These are phyloP conservation scores for Hedya salicella DNA, from an alignment of 2,888 invertebrate genomes.

Conservation along the genomic window DNA sequence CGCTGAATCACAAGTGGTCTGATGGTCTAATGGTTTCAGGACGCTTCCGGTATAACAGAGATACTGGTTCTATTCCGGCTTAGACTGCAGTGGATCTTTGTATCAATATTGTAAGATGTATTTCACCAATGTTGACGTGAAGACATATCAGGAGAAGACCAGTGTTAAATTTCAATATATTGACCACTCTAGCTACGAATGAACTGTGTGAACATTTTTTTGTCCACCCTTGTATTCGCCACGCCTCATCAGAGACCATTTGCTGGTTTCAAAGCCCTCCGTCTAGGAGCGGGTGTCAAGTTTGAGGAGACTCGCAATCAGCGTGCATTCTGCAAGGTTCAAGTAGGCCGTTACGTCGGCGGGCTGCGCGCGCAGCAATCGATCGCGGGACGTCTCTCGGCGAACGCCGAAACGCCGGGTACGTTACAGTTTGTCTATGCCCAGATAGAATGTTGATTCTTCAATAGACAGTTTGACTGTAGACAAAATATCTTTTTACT, in stretches of 20 bases:
- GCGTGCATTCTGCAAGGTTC: slow-evolving; percentile 45
- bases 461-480: background rate
- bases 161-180: too few species aligned
- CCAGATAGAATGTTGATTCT: slow-evolving; percentile 27
- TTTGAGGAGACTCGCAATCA: slow-evolving; percentile 23
- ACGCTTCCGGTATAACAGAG: too few species aligned
- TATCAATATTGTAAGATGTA: too few species aligned
- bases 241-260: background rate
- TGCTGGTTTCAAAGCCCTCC: background rate
- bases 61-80: too few species aligned
- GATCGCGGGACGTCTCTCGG: slow-evolving; percentile 62
- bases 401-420: slow-evolving; percentile 31
- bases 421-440: slow-evolving; percentile 42
- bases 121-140: too few species aligned
- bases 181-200: too few species aligned
- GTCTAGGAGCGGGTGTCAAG: slow-evolving; percentile 16
- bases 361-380: slow-evolving; percentile 72
- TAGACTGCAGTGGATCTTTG: too few species aligned
- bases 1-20: too few species aligned
- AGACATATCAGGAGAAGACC: too few species aligned
- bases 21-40: too few species aligned
- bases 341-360: slow-evolving; percentile 51
- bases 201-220: too few species aligned
- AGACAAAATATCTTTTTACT: too few species aligned
- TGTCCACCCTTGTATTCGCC: background rate